Conservation (phyloP, 2,113 vertebrate genomes). For the Corydoras maculifer region DNA sequence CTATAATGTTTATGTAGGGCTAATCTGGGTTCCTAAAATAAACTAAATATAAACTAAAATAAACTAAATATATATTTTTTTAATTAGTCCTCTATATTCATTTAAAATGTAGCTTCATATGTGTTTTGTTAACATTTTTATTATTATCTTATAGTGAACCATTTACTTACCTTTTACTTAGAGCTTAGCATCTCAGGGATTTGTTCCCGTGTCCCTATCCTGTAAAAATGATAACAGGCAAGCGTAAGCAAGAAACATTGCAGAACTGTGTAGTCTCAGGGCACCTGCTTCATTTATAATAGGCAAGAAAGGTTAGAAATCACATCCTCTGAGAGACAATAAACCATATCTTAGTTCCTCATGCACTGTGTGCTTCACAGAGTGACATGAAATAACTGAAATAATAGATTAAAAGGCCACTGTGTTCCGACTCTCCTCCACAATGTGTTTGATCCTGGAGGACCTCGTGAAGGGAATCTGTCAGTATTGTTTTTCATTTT, state of each 20-base stretch:
- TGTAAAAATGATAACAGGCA: neutral
- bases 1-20: too few species aligned
- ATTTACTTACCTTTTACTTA: neutral
- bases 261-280: neutral
- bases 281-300: slow-evolving; percentile 2
- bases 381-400: slow-evolving; percentile 18
- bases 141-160: neutral
- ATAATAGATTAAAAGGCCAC: slow-evolving; percentile 15
- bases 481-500: slow-evolving; percentile 29
- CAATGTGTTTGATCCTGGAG: slow-evolving; percentile 32
- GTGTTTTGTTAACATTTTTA: too few species aligned
- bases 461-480: slow-evolving; percentile 18
- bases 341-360: slow-evolving; percentile 6
- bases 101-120: too few species aligned
- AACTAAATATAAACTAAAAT: too few species aligned
- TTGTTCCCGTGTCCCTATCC: neutral
- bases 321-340: neutral
- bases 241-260: neutral
- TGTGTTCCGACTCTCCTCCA: slow-evolving; percentile 1
- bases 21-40: too few species aligned
- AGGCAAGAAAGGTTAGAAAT: slow-evolving; percentile 6
- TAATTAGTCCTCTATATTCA: too few species aligned
- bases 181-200: neutral
- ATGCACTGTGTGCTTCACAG: slow-evolving; percentile 24
- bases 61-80: too few species aligned